Percentiles rank a stretch among this genome's conserved stretches.
These are phyloP conservation scores for Sphenopsis melanotis DNA, from an alignment of 2,797 vertebrate genomes.

Conservation along the genomic window DNA sequence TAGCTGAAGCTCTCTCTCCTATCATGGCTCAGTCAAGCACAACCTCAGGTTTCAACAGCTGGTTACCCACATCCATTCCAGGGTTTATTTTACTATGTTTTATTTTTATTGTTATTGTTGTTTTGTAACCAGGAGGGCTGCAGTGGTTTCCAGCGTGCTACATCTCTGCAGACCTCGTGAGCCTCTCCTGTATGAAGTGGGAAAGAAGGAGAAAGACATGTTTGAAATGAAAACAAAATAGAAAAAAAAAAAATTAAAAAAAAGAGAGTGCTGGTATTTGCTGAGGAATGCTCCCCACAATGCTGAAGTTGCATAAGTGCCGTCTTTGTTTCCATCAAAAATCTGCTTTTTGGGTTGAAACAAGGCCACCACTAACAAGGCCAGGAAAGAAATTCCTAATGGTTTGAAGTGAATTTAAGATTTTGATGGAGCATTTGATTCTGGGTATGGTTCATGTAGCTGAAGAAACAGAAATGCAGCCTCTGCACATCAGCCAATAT, in stretches of 20 bases:
- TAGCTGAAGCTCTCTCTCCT: constrained; percentile 31
- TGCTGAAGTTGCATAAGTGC: constrained; percentile 63
- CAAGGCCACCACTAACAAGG: constrained; percentile 65
- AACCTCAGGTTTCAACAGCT: constrained; percentile 51
- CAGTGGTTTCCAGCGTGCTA: neutral
- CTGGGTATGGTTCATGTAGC: constrained; percentile 28
- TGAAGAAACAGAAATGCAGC: constrained; percentile 45
- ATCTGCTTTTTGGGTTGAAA: constrained; percentile 59
- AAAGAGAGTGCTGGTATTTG: neutral
- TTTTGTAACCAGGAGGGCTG: constrained; percentile 21
- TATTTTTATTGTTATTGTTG: constrained; percentile 37
- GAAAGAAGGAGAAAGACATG: neutral
- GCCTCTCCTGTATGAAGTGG: neutral
- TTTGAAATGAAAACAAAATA: constrained; percentile 23
- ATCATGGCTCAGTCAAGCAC: neutral
- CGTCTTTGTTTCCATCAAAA: constrained; percentile 50
- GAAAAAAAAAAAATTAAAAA: neutral
- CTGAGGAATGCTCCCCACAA: constrained; percentile 61
- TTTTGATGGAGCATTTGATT: constrained; percentile 51
- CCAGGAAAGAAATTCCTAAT: constrained; percentile 51
- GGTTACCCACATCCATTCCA: constrained; percentile 57
- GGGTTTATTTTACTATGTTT: neutral
- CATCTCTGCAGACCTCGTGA: neutral
- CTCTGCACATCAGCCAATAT: neutral
- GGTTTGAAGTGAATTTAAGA: constrained; percentile 17